Conservation (phyloP, 35 echinoderm and acorn worm genomes). For the Ophiothrix spiculata region DNA sequence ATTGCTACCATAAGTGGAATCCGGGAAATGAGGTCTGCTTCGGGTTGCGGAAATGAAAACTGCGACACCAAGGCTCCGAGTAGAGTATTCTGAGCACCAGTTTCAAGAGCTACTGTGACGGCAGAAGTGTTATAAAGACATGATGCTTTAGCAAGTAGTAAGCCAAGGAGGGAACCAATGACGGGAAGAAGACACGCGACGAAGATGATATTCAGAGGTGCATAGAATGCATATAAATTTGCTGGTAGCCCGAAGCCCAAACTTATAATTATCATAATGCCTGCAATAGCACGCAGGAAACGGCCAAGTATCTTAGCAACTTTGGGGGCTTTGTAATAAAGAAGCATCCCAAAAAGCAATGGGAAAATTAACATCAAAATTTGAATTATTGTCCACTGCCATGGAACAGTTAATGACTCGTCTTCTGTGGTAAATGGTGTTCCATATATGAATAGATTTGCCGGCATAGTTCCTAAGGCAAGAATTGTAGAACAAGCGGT, state of each 20-base stretch:
- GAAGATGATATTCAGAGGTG: conserved; percentile 17
- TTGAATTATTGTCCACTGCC: conserved; percentile 16
- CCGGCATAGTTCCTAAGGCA: conserved; percentile 48
- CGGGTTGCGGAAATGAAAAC: conserved; percentile 51
- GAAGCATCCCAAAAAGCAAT: conserved; percentile 40
- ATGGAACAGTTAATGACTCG: conserved; percentile 25
- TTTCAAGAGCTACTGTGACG: conserved; percentile 59
- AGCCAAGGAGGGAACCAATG: conserved; percentile 26
- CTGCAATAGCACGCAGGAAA: neutral
- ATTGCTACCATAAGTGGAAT: conserved; percentile 44
- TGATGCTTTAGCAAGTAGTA: conserved; percentile 22
- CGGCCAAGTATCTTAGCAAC: neutral
- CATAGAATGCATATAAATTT: conserved; percentile 33
- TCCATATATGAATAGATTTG: conserved; percentile 49
- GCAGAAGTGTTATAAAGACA: conserved; percentile 17
- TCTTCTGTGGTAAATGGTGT: neutral
- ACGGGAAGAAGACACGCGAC: conserved; percentile 26
- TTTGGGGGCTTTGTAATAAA: conserved; percentile 2
- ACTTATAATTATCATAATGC: conserved; percentile 4
- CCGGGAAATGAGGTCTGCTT: conserved; percentile 44
- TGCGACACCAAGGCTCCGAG: conserved; percentile 27
- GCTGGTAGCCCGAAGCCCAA: conserved; percentile 17
- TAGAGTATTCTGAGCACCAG: conserved; percentile 59
- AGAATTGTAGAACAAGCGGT: conserved; percentile 38
- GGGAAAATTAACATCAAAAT: conserved; percentile 47